Evolutionary conservation across 2,113 vertebrate genomes (phyloP), one percentile per base, ranked within the genome.

Genomic region (Danionella cerebrum): DNA sequence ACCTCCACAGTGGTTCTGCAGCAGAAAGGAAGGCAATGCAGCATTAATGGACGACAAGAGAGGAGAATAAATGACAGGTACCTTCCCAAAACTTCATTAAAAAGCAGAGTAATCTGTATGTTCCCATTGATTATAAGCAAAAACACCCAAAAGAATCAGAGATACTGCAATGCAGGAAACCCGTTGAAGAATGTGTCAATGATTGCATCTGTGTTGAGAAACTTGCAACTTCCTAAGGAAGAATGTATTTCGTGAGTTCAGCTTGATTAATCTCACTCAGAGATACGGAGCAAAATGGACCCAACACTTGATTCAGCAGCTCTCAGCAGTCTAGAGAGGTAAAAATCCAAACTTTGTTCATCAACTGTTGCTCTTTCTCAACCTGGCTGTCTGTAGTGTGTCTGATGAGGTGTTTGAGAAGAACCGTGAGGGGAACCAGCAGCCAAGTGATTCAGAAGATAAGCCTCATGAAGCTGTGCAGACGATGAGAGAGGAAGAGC

Each of bases 1-100:
- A 79, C 78, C 54, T 82, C 83, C 5, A 76, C 72, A 1, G 71
- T 81, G 6, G 73, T 81, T 57, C 31, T 78, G 60, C 67, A 80
- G 1, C 79, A 83, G 50, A 83, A 86, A 6, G 7, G 71, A 47
- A 73, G 68, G 2, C 54, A 73, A 3, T 14, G 50, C 39, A 39
- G 71, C 3, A 50, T 16, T 36, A 45, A 57, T 16, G 42, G 65
- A 35, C 14, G 35, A 24, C 51, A 45, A 2, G 21, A 18, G 22
- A 27, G 21, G 33, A 8, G 10, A 50, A 57, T 12, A 48, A 22
- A 35, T 48, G 13, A 55, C 35, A 38, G 53, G 53, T 59, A 38
- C 13, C n/a, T n/a, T n/a, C n/a, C n/a, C n/a, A n/a, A n/a, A n/a
- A n/a, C n/a, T n/a, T n/a, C n/a, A n/a, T n/a, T n/a, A n/a, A n/a